Evolutionary conservation across 2,888 invertebrate species (phyloP), one percentile per base, ranked within the genome.

Genomic region (Coecobrya sp.): DNA sequence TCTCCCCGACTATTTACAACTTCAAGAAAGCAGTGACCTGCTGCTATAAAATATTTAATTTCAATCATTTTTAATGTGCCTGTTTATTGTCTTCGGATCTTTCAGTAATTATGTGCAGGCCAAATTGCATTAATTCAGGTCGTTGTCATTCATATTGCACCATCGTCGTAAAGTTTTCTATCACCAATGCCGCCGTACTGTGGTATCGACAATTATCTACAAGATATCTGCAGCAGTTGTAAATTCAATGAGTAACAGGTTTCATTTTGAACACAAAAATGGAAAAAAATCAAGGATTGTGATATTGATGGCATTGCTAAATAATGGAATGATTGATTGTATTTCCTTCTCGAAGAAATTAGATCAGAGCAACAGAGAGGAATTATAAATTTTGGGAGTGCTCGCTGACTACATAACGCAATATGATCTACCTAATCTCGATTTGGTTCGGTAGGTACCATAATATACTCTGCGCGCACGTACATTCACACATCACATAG

Each of bases 271-370:
- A 59, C 59, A 22, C n/a, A 73, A 73, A 73, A 73, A 42, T 36
- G 42, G 42, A 11, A 73, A 68, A 68, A 73, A 45, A 45, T 73
- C 45, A 73, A 45, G 45, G 73, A 42, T 73, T 73, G 73, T 45
- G 73, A 42, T 73, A 73, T 73, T 16, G 68, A 68, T 73, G 73
- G 42, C 19, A 73, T 73, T 73, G 45, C 73, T 73, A 73, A 73
- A 73, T 73, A 36, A 36, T 70, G 27, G 30, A 27, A 30, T n/a
- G 13, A 45, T 45, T 73, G 19, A 45, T 45, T 73, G 42, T 73
- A 73, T 73, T 73, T 73, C 73, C 81, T 81, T 81, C 55, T 52
- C 19, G 52, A 81, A 27, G 52, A 55, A 81, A 55, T 81, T 81
- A 55, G 81, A 81, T 81, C 81, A 81, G 22, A 81, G 16, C 16